phyloP scores from a whole-genome alignment of 2,797 vertebrate genomes.

The Champsocephalus gunnari region DNA sequence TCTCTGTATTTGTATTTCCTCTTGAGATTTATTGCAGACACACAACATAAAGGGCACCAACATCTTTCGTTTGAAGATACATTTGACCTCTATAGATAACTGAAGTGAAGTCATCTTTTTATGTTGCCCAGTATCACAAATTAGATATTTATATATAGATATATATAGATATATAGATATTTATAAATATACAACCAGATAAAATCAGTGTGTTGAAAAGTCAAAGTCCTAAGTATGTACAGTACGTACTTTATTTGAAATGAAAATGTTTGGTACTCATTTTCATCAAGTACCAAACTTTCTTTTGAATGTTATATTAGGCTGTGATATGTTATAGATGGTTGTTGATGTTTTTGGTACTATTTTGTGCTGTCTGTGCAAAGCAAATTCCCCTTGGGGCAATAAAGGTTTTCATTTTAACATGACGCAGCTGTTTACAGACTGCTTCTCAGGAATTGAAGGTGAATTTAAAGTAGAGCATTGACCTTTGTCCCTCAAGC shows the following conservation, averaged over 20 bases:
- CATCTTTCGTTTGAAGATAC: background rate
- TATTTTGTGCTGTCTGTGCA: no score
- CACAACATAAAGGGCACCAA: background rate
- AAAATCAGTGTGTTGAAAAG: background rate
- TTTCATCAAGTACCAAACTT: no score
- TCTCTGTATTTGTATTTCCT: no score
- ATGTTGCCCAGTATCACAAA: background rate
- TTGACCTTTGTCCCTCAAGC: slow-evolving; percentile 12
- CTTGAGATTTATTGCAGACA: no score
- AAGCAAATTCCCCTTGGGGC: no score
- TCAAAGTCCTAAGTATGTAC: no score
- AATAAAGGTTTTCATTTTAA: background rate
- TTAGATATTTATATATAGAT: background rate
- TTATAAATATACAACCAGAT: background rate
- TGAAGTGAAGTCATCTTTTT: background rate
- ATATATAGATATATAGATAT: background rate
- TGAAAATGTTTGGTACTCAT: no score
- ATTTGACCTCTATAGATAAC: background rate
- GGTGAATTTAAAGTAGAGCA: slow-evolving; percentile 21
- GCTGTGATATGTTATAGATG: no score
- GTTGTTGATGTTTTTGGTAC: no score
- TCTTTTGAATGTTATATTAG: no score
- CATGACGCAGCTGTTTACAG: background rate
- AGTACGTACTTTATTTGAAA: no score
- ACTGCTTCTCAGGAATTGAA: background rate